Percentiles rank a stretch among this genome's conserved stretches.
These are phyloP conservation scores for Sussaba pulchella DNA, from an alignment of 2,888 invertebrate genomes.

Conservation along the genomic window DNA sequence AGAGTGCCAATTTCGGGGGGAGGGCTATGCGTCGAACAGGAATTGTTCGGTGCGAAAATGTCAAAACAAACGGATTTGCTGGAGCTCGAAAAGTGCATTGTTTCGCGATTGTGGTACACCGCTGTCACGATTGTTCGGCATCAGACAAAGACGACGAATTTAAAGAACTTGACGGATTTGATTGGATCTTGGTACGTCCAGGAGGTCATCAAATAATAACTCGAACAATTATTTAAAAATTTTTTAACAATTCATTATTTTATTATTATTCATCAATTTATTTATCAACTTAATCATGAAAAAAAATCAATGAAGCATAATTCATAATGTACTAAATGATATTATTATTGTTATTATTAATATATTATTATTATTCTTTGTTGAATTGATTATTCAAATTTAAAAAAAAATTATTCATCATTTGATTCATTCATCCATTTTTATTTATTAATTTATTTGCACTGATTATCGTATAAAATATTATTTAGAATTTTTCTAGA, in stretches of 20 bases:
- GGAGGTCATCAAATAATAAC: not conserved
- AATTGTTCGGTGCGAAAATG: conserved; percentile 69
- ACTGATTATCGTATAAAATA: too few relatives aligned
- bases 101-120: conserved; percentile 80
- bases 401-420: not conserved
- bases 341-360: too few relatives aligned
- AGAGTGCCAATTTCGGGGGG: conserved; percentile 12
- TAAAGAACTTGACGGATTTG: conserved; percentile 43
- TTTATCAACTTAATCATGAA: too few relatives aligned
- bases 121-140: conserved; percentile 70
- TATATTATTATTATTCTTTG: too few relatives aligned
- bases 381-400: not conserved
- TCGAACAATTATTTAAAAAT: not conserved
- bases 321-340: not conserved
- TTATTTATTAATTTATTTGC: not conserved
- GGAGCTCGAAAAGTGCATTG: conserved; percentile 76
- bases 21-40: conserved; percentile 59
- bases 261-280: too few relatives aligned
- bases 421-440: not conserved
- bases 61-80: conserved; percentile 68
- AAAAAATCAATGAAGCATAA: too few relatives aligned
- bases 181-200: conserved; percentile 51
- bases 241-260: not conserved
- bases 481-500: not conserved
- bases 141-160: conserved; percentile 60